A percentile compares a stretch with the other conserved stretches of the same genome.
These are phyloP conservation scores for Halichondria panicea DNA, from an alignment of 37 sponge, comb jelly and placozoan species.

Conservation along the genomic window DNA sequence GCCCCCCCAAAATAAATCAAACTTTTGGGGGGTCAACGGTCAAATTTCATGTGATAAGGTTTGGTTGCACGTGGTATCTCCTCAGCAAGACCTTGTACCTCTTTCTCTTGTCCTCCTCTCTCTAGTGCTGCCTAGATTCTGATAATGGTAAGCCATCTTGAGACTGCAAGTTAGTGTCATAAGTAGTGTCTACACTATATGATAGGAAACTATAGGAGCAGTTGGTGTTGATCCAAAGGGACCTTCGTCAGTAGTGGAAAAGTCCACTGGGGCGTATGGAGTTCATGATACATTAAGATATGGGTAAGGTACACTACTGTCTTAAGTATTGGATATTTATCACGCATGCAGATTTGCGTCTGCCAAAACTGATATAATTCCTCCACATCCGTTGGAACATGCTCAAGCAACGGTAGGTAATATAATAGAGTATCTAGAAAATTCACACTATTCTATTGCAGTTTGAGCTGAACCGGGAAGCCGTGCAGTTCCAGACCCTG, in stretches of 20 bases:
- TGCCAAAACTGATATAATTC: slow-evolving; percentile 23
- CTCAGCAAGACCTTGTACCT: background rate
- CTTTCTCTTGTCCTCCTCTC: no score
- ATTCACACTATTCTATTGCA: slow-evolving; percentile 6
- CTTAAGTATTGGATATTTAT: background rate
- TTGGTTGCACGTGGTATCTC: slow-evolving; percentile 4
- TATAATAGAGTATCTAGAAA: background rate
- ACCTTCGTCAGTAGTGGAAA: slow-evolving; percentile 21
- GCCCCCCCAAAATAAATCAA: background rate
- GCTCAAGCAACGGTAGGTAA: slow-evolving; percentile 45
- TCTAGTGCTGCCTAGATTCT: no score
- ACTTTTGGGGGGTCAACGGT: background rate
- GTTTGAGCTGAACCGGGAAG: slow-evolving; percentile 45
- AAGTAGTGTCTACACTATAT: no score
- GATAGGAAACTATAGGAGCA: no score
- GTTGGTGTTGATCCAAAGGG: background rate
- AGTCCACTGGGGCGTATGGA: slow-evolving; percentile 30
- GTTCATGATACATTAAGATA: slow-evolving; percentile 59
- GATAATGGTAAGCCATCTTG: no score
- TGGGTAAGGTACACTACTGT: slow-evolving; percentile 29
- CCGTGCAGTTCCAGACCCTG: slow-evolving; percentile 28
- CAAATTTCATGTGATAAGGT: background rate
- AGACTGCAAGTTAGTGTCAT: no score
- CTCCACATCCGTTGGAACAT: slow-evolving; percentile 56
- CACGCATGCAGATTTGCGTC: slow-evolving; percentile 36